phyloP scores from a whole-genome alignment of 2,888 invertebrate species.

The Linnaemya tessellans region DNA sequence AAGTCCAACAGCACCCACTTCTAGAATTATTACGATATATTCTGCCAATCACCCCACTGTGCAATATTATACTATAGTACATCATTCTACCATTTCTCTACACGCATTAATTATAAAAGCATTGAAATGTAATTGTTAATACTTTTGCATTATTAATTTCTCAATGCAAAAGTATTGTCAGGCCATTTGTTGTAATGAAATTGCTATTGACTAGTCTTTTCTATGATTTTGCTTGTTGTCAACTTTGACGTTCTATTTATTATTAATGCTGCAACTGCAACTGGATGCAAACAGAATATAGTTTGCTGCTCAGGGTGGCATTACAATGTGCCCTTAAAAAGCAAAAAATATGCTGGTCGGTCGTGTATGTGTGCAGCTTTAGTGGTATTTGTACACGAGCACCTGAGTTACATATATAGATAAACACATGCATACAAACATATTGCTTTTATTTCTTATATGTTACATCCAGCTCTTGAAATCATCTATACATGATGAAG shows the following conservation, averaged over 20 bases:
- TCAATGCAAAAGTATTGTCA: background rate
- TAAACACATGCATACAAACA: background rate
- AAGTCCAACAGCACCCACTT: too few relatives aligned
- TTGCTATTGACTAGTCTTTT: background rate
- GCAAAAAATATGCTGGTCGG: slow-evolving; percentile 29
- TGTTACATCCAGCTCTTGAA: background rate
- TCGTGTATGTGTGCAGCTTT: background rate
- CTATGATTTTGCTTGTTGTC: background rate
- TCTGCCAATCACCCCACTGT: background rate
- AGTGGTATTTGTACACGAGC: background rate
- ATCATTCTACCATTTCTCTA: background rate
- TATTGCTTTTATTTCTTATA: background rate
- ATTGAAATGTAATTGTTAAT: slow-evolving; percentile 18
- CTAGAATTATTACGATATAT: background rate
- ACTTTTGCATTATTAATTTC: slow-evolving; percentile 10
- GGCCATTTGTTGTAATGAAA: background rate
- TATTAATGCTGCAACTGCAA: slow-evolving; percentile 40
- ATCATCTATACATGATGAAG: background rate
- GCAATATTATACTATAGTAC: background rate
- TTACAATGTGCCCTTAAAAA: background rate
- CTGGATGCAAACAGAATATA: slow-evolving; percentile 40
- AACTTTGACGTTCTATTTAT: slow-evolving; percentile 38
- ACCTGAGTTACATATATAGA: slow-evolving; percentile 17
- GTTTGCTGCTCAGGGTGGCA: background rate
- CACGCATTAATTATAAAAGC: background rate